Base-by-base conservation (phyloP, 2,797 vertebrate genomes). In the Chrysolophus pictus region DNA sequence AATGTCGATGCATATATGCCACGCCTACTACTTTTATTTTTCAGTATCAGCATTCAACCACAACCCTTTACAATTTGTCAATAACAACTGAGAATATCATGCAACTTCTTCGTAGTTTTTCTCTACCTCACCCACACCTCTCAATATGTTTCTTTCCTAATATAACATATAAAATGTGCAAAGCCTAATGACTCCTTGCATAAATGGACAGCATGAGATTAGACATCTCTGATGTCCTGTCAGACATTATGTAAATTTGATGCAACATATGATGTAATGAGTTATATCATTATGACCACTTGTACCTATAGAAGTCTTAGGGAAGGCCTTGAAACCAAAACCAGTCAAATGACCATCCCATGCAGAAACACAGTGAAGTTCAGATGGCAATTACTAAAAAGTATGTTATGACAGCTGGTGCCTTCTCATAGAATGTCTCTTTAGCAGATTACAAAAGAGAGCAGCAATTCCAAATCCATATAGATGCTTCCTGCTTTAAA, bases 371-470 rank as follows among this genome's bases (percentile, higher is more conserved):
- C 10, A 87, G 28, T 56, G 29, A 82, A 71, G 42, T 81, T 75
- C 70, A 91, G 35, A 59, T 4, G 10, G 37, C 0, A 3, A 21
- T 47, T 62, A 88, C 14, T 70, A 23, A 67, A 64, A 75, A 11
- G 26, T 63, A 59, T 67, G 56, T 16, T 12, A 35, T 79, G 16
- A 44, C 15, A 74, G 47, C 8, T 56, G 22, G 8, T 64, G 14
- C 8, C 8, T 24, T 63, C 26, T 58, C 74, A 68, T 0, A 81
- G 31, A 12, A 60, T 49, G 12, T 14, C 6, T 19, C 16, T 22
- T 62, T 11, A 51, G 10, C 8, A 80, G 29, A 71, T 6, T 59
- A 74, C 71, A 60, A 90, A 87, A 59, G 29, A 80, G 91, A 94
- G 21, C 14, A 80, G 58, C 46, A 84, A n/a, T 29, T 91, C 39